phyloP scores from a whole-genome alignment of 2,113 vertebrate species.

The Halichoerus grypus region DNA sequence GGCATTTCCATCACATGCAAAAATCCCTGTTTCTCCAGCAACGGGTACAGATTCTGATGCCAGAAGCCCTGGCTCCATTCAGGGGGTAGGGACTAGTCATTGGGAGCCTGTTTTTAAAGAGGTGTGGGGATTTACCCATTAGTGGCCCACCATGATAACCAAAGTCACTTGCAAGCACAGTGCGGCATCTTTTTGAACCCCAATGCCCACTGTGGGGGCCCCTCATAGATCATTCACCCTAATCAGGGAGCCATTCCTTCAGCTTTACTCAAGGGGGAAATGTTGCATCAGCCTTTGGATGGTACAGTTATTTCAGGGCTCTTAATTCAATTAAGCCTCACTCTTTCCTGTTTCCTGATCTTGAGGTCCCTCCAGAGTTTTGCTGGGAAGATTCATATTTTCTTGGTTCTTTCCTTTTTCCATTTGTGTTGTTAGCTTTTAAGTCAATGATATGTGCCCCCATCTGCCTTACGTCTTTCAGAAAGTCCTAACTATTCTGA shows the following conservation, averaged over 20 bases:
- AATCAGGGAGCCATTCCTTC: not conserved
- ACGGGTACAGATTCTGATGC: not conserved
- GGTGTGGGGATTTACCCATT: not conserved
- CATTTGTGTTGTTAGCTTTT: not conserved
- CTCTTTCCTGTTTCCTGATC: not conserved
- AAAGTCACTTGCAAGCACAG: not conserved
- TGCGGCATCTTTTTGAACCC: not conserved
- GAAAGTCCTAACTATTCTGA: not conserved
- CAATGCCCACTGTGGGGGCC: not conserved
- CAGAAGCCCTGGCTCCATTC: not conserved
- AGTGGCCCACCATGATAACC: not conserved
- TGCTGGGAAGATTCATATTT: not conserved
- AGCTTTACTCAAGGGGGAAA: not conserved
- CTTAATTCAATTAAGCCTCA: not conserved
- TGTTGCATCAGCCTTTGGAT: not conserved
- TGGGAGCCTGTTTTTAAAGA: not conserved
- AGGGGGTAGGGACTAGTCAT: accelerated
- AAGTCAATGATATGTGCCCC: not conserved
- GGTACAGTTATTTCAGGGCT: not conserved
- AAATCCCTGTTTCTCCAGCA: not conserved
- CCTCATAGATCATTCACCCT: not conserved
- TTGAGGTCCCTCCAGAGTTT: not conserved
- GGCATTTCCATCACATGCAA: not conserved
- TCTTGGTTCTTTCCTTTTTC: not conserved
- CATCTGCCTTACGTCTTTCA: not conserved